Evolutionary conservation across 2,797 vertebrate genomes (phyloP).

Genomic region (Bradypodion ventrale): DNA sequence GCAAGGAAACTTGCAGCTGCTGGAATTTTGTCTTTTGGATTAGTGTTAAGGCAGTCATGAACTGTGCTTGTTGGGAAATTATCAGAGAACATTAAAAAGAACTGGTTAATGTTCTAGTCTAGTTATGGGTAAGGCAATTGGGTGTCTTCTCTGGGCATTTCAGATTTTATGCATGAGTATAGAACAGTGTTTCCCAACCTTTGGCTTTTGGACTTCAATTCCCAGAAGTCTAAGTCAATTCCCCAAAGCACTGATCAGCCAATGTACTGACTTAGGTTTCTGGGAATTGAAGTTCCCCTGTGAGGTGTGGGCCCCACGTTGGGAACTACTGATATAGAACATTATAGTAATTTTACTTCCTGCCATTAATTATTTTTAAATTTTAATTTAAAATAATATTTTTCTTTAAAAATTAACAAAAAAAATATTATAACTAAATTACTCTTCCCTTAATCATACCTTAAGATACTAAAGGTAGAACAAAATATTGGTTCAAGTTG

Average conservation of each 20-base stretch:
- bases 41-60: conserved; percentile 30
- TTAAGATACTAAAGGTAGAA: not conserved
- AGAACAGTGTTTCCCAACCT: too few relatives aligned
- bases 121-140: conserved; percentile 29
- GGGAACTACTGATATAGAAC: too few relatives aligned
- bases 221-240: too few relatives aligned
- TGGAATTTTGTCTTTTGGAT: conserved; percentile 15
- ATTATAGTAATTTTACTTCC: not conserved
- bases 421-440: too few relatives aligned
- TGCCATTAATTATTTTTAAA: too few relatives aligned
- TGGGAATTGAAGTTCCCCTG: too few relatives aligned
- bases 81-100: conserved; percentile 27
- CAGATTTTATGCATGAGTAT: not conserved
- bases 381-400: too few relatives aligned
- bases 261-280: too few relatives aligned
- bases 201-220: too few relatives aligned
- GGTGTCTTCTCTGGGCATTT: conserved; percentile 29
- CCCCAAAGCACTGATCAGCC: too few relatives aligned
- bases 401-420: too few relatives aligned
- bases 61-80: conserved; percentile 23
- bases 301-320: too few relatives aligned
- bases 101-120: not conserved
- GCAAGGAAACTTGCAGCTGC: conserved; percentile 1
- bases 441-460: not conserved
- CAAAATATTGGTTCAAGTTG: not conserved